phyloP scores from a whole-genome alignment of 2,113 vertebrate species.

The Conger conger region DNA sequence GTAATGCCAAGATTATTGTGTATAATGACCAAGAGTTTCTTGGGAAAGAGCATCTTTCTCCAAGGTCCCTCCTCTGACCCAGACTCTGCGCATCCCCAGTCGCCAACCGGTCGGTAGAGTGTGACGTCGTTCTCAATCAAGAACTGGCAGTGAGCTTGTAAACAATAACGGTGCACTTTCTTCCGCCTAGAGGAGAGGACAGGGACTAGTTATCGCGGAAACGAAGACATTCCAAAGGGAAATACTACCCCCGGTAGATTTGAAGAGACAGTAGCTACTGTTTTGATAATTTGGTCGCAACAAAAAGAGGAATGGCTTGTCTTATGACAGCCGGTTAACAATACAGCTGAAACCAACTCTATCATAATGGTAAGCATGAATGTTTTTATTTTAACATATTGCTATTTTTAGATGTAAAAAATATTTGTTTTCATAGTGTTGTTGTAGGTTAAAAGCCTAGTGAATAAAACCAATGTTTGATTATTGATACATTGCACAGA shows the following conservation, averaged over 20 bases:
- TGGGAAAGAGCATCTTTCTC: background rate
- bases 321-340: conserved; percentile 67
- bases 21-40: too few relatives aligned
- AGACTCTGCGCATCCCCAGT: background rate
- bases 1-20: too few relatives aligned
- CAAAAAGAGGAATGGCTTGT: conserved; percentile 61
- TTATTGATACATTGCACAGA: too few relatives aligned
- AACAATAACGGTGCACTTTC: conserved; percentile 37
- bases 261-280: too few relatives aligned
- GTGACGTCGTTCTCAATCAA: conserved; percentile 37
- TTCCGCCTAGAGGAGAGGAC: conserved; percentile 6
- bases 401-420: too few relatives aligned
- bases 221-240: background rate
- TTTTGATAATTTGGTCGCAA: too few relatives aligned
- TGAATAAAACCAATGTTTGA: too few relatives aligned
- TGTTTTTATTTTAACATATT: too few relatives aligned
- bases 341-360: conserved; percentile 66
- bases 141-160: conserved; percentile 34
- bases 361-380: conserved; percentile 69
- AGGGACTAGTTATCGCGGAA: background rate
- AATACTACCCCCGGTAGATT: too few relatives aligned
- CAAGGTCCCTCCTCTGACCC: background rate
- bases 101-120: background rate
- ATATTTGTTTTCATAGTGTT: too few relatives aligned
- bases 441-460: too few relatives aligned